Evolutionary conservation across 2,797 vertebrate species (phyloP).

Genomic region (Premnoplex brunnescens): DNA sequence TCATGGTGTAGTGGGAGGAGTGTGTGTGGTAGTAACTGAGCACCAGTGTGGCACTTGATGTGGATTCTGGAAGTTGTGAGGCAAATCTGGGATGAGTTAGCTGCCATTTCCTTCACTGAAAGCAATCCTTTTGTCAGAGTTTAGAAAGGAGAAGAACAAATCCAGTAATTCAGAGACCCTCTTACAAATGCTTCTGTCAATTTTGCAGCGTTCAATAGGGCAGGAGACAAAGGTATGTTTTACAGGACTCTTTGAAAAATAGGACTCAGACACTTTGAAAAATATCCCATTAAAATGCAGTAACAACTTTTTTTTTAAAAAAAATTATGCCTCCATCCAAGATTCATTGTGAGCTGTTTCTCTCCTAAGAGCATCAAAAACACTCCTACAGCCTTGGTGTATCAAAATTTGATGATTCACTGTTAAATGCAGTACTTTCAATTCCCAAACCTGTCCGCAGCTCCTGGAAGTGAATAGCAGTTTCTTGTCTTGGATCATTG

Average conservation of each 20-base stretch:
- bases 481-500: constrained; percentile 3
- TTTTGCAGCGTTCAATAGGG: background rate
- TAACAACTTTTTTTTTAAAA: background rate
- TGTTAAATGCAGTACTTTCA: constrained; percentile 1
- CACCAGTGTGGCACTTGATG: background rate
- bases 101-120: background rate
- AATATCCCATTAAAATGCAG: constrained; percentile 1
- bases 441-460: background rate
- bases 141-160: background rate
- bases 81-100: background rate
- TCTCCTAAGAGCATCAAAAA: background rate
- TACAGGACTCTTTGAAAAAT: background rate
- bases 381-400: background rate
- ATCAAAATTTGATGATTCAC: constrained; percentile 23
- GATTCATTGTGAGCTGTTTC: background rate
- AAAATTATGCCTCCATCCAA: background rate
- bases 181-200: background rate
- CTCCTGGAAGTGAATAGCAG: background rate
- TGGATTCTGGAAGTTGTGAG: background rate
- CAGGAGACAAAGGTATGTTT: background rate
- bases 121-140: background rate
- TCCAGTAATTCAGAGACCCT: background rate
- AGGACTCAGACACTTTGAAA: background rate
- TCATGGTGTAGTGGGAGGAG: background rate
- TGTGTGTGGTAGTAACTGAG: background rate